Base-by-base conservation (phyloP, 2,797 vertebrate species). In the Brotula barbata region DNA sequence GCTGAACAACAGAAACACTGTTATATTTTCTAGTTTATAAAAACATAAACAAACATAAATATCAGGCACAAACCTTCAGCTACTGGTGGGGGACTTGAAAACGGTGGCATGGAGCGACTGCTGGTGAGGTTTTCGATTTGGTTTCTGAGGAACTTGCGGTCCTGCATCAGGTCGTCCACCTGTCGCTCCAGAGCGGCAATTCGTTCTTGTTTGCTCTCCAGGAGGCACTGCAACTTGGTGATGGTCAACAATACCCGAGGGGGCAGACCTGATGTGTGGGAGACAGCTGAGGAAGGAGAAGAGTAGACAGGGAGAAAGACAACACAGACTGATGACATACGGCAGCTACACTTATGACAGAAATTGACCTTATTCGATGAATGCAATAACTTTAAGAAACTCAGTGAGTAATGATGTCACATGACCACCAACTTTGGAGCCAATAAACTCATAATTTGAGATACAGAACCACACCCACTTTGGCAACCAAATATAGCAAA, bases 41-140 rank as follows among this genome's bases (percentile, higher is more conserved):
- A n/a, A n/a, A n/a, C n/a, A n/a, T n/a, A n/a, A n/a, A n/a, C n/a
- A n/a, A n/a, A n/a, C n/a, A n/a, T n/a, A n/a, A n/a, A n/a, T n/a
- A 5, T 20, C 0, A 0, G n/a, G 12, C n/a, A 31, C 83, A 34
- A 43, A 90, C 89, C 87, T 77, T 90, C 88, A 2, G 48, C 1
- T 5, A 73, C 25, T 0, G 75, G 55, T 43, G 81, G 84, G 0
- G 81, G n/a, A n/a, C n/a, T 56, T 1, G 77, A 72, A 36, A 85
- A 89, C 0, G 80, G 41, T 0, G 68, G 44, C 58, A 83, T 4
- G 13, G 79, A 62, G 41, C 88, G 88, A 12, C 41, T 81, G 21
- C 81, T 88, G 2, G 90, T 92, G 42, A 92, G 89, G 70, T 91
- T 91, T 70, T 92, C 89, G 0, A 92, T 89, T 71, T 92, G 91